Evolutionary conservation across 2,113 vertebrate species (phyloP), one percentile per base, ranked within the genome.

Genomic region (Rhinolophus ferrumequinum): DNA sequence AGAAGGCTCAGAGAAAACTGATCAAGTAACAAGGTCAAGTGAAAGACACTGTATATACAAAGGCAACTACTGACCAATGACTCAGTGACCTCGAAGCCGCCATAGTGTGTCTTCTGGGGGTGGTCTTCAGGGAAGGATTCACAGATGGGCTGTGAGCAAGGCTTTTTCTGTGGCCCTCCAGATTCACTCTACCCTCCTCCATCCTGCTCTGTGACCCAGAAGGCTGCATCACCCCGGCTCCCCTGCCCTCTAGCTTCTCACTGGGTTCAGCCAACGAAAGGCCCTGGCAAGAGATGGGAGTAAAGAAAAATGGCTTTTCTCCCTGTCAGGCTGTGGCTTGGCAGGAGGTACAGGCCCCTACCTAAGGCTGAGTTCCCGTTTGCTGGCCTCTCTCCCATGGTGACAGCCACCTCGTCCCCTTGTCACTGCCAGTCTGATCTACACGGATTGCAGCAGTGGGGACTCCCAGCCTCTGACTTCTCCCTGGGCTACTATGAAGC

Each of bases 1-100:
- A 66, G 58, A 77, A 89, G 52, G 41, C n/a, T 91, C 15, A 13
- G 38, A 89, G 54, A 88, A 94, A 90, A 90, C 7, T 3, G 11
- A 58, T 44, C 52, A 66, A 33, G 8, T 54, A 56, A 70, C 52
- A 91, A 97, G 75, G 75, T 93, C 88, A 83, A 79, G 44, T 19
- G 44, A 85, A 79, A 80, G 69, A 70, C 38, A 44, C 22, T 72
- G 3, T 19, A 28, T 52, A 58, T 2, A 24, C 91, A 93, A 90
- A 90, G 30, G 50, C 18, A 60, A 38, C 47, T 58, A 12, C 85
- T 88, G 62, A 54, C 54, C 44, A 13, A 28, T 30, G 56, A 75
- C 14, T 50, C 54, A 77, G 19, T 77, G 88, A 92, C 80, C 35
- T 67, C 16, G 33, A 44, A 73, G 58, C 35, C 52, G n/a, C 79